Evolutionary conservation across 2,797 vertebrate genomes (phyloP), one percentile per base, ranked within the genome.

Genomic region (Peromyscus melanophrys): DNA sequence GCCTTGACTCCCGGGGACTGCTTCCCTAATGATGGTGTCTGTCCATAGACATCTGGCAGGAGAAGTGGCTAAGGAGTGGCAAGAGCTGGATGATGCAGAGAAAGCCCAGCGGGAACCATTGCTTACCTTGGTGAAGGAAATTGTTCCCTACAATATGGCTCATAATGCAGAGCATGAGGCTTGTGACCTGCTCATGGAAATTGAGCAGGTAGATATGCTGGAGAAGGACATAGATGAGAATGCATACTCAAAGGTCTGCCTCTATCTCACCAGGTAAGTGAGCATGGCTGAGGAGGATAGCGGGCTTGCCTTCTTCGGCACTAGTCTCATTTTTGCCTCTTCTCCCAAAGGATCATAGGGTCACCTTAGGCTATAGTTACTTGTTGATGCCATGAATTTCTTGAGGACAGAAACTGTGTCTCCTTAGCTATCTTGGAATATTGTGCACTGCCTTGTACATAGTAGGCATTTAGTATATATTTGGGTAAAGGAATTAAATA

Each of bases 21-120:
- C 83, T 83, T 63, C 52, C n/a, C 23, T 77, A 37, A 92, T 40
- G 1, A 7, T 92, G 14, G 63, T 76, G 37, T 40, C 21, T 95
- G 3, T 83, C 21, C 1, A 0, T 95, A 99, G 99, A 98, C 99
- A 99, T 96, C 98, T 99, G 89, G 99, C 99, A 6, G 99, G 99
- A 57, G 99, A 99, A 97, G 99, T 99, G 94, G 99, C 99, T 14
- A 99, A 99, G 96, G 99, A 99, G 97, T 99, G 99, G 99, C 99
- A 99, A 98, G 99, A 99, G 97, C 99, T 99, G 0, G 99, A 99
- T 96, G 99, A 99, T 93, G 99, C 98, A 0, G 99, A 99, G 97
- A 99, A 99, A 97, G 98, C 98, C 11, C 99, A 99, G 98, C 99
- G 99, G 97, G 99, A 99, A 97, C 99, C 99, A 0, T 98, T 99